These are phyloP conservation scores for Saimiri boliviensis DNA, from an alignment of 2,113 vertebrate species.

Conservation along the genomic window DNA sequence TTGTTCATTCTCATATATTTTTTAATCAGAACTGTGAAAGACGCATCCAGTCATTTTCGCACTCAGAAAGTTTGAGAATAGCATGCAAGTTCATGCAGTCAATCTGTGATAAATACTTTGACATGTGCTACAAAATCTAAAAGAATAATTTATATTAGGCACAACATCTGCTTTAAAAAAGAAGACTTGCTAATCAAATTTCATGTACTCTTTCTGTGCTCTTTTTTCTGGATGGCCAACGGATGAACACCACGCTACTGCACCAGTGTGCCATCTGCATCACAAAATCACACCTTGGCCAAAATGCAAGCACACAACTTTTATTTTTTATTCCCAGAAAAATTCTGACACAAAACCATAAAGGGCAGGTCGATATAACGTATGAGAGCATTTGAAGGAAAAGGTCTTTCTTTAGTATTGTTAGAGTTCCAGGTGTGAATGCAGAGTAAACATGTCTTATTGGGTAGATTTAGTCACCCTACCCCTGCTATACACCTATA, in stretches of 20 bases:
- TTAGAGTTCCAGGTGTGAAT: background rate
- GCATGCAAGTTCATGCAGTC: constrained; percentile 66
- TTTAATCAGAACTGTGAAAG: constrained; percentile 58
- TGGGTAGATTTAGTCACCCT: background rate
- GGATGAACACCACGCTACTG: constrained; percentile 17
- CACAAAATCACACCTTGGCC: constrained; percentile 9
- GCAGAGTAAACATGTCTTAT: background rate
- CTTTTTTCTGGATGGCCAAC: constrained; percentile 14
- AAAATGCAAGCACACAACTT: constrained; percentile 21
- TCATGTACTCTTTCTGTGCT: constrained; percentile 56
- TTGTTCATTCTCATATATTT: background rate
- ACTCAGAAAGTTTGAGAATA: constrained; percentile 43
- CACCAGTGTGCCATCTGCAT: background rate
- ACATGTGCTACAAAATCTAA: constrained; percentile 67
- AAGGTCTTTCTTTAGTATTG: background rate
- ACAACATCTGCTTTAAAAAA: constrained; percentile 62
- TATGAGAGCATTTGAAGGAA: background rate
- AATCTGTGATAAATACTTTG: constrained; percentile 69
- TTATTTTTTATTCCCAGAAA: constrained; percentile 53
- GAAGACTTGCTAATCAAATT: constrained; percentile 59
- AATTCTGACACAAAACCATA: background rate
- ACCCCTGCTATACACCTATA: background rate
- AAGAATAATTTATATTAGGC: constrained; percentile 66
- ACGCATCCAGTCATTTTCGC: constrained; percentile 35
- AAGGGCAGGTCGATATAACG: background rate